phyloP scores from a whole-genome alignment of 2,888 invertebrate species.

The Drosophila affinis region DNA sequence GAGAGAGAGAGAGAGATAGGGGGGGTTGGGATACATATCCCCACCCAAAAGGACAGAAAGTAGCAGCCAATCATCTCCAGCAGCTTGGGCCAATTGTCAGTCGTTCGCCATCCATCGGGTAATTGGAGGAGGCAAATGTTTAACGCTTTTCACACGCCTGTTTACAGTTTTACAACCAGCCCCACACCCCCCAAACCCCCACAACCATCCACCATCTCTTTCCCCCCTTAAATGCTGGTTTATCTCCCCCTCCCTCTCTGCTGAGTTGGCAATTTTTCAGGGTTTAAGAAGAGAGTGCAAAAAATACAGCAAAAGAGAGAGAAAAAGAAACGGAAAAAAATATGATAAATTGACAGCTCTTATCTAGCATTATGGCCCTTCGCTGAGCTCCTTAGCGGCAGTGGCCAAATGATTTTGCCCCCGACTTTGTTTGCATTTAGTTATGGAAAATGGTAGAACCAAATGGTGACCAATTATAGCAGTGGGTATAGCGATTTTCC shows the following conservation, averaged over 20 bases:
- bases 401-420: conserved; percentile 1
- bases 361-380: conserved; percentile 64
- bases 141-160: conserved; percentile 52
- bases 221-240: neutral
- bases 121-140: conserved; percentile 61
- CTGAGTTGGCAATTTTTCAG: conserved; percentile 30
- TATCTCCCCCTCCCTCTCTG: neutral
- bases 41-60: neutral
- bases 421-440: conserved; percentile 42
- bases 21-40: conserved; percentile 30
- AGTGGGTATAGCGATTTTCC: neutral
- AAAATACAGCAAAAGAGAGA: neutral
- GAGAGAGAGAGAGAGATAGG: conserved; percentile 39
- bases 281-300: conserved; percentile 26
- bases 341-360: conserved; percentile 74
- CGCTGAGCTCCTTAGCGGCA: conserved; percentile 19
- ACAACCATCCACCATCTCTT: neutral
- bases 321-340: conserved; percentile 23
- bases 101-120: conserved; percentile 28
- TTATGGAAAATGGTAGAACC: conserved; percentile 31
- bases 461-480: conserved; percentile 7
- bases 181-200: neutral
- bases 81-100: conserved; percentile 64
- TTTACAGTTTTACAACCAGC: conserved; percentile 22
- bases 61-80: conserved; percentile 5